Conservation (phyloP, 2,888 invertebrate species). For the Autographa pulchrina region DNA sequence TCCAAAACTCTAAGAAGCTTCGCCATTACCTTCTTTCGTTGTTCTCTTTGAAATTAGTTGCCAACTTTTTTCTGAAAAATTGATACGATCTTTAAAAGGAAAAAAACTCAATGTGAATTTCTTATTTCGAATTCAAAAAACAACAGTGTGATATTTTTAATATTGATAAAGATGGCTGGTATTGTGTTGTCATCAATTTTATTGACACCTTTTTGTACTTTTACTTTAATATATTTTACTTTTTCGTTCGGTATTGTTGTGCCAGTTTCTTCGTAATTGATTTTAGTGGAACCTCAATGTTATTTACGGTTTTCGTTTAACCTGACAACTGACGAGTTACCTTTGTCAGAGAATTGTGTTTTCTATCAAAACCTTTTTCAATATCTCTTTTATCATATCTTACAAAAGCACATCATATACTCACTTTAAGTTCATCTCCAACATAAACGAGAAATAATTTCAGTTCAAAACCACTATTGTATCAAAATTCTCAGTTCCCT, state of each 20-base stretch:
- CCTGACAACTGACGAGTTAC: constrained; percentile 3
- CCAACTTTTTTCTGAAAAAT: constrained; percentile 49
- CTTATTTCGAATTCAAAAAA: constrained; percentile 20
- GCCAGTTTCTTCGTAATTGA: background rate
- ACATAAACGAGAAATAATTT: background rate
- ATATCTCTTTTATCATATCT: background rate
- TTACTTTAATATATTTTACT: background rate
- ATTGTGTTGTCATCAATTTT: constrained; percentile 23
- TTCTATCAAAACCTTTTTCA: background rate
- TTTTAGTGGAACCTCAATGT: background rate
- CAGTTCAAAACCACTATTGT: background rate
- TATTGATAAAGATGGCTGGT: constrained; percentile 1
- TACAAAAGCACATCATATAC: background rate
- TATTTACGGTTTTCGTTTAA: constrained; percentile 1
- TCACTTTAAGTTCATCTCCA: background rate
- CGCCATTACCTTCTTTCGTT: constrained; percentile 51
- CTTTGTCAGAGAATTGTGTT: background rate
- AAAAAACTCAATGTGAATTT: constrained; percentile 36
- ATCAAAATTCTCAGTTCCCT: background rate
- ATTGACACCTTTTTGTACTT: background rate
- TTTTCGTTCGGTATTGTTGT: background rate
- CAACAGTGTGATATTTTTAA: constrained; percentile 33
- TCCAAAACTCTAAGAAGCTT: constrained; percentile 49
- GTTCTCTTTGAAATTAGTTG: constrained; percentile 58
- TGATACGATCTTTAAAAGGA: constrained; percentile 54